Conservation (phyloP, 2,888 invertebrate genomes). For the Pheosia tremula region DNA sequence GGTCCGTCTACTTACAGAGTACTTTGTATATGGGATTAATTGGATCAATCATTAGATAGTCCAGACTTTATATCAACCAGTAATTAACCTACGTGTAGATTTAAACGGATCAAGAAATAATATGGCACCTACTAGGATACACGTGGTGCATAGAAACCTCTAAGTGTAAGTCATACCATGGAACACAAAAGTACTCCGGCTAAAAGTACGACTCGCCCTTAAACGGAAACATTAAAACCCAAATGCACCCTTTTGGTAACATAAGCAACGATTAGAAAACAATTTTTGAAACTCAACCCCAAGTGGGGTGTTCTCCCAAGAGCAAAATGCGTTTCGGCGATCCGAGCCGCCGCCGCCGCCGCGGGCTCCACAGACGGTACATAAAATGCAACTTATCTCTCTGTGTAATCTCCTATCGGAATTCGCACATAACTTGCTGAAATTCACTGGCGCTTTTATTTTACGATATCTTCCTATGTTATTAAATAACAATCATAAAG, state of each 20-base stretch:
- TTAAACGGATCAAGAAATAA: too few relatives aligned
- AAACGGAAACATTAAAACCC: constrained; percentile 20
- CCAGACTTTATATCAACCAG: too few relatives aligned
- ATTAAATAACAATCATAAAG: constrained; percentile 1
- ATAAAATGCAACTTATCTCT: constrained; percentile 27
- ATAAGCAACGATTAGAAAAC: constrained; percentile 39
- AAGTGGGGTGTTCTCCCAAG: constrained; percentile 23
- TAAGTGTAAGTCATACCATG: too few relatives aligned
- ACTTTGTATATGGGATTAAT: too few relatives aligned
- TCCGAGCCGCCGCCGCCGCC: constrained; percentile 11
- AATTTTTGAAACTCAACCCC: constrained; percentile 34
- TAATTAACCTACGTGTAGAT: too few relatives aligned
- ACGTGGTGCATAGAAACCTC: too few relatives aligned
- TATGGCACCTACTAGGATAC: too few relatives aligned
- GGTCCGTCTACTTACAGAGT: too few relatives aligned
- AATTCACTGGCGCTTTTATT: constrained; percentile 6
- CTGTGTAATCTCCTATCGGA: constrained; percentile 15
- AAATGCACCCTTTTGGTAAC: constrained; percentile 28
- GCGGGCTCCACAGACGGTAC: constrained; percentile 20
- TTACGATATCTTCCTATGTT: background rate
- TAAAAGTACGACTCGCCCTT: background rate
- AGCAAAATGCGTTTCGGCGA: constrained; percentile 26
- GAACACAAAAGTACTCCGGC: too few relatives aligned
- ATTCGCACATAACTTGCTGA: constrained; percentile 19
- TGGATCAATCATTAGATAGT: too few relatives aligned